Evolutionary conservation across 2,113 vertebrate species (phyloP).

Genomic region (Oryzias celebensis): DNA sequence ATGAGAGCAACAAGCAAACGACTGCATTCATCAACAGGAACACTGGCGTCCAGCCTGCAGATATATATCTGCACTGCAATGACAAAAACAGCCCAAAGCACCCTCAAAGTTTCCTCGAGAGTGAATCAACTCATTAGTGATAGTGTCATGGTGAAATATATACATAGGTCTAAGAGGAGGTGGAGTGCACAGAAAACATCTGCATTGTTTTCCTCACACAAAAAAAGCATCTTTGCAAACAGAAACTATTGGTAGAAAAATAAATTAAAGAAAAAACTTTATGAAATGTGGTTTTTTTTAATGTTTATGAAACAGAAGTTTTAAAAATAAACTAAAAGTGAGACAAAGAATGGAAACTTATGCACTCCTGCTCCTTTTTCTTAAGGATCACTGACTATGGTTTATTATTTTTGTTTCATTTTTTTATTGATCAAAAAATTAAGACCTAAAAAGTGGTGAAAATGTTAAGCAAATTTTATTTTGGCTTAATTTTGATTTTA

Average conservation of each 20-base stretch:
- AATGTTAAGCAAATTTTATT: no score
- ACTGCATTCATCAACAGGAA: conserved; percentile 32
- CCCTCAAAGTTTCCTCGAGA: conserved; percentile 35
- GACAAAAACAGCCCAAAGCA: conserved; percentile 29
- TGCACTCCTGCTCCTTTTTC: no score
- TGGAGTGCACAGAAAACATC: conserved; percentile 6
- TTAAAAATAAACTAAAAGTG: no score
- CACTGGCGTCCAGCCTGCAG: conserved; percentile 23
- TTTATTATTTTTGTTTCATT: no score
- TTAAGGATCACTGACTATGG: no score
- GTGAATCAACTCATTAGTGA: conserved; percentile 41
- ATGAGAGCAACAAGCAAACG: conserved; percentile 20
- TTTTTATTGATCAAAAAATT: no score
- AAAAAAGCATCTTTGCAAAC: conserved; percentile 1
- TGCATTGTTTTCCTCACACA: background rate
- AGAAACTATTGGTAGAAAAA: background rate
- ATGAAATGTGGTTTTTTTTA: no score
- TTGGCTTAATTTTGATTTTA: no score
- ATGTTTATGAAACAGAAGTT: no score
- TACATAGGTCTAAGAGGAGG: conserved; percentile 1
- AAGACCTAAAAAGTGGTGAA: no score
- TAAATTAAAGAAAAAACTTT: no score
- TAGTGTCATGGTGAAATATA: conserved; percentile 17
- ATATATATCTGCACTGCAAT: conserved; percentile 19
- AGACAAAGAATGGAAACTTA: no score